phyloP scores from a whole-genome alignment of 2,888 invertebrate species.

The Machimus rusticus region DNA sequence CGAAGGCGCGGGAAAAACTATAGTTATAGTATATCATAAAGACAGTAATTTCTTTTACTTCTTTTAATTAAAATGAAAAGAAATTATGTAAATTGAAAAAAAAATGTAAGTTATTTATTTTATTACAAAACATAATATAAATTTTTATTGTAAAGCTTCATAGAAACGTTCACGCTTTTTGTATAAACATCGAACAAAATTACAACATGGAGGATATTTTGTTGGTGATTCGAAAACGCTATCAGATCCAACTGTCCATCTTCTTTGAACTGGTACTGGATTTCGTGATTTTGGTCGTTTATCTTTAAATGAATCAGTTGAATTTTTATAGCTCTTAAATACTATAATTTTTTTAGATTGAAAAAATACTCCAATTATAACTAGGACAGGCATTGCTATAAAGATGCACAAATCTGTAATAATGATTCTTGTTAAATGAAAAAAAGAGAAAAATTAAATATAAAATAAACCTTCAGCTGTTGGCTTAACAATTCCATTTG shows the following conservation, averaged over 20 bases:
- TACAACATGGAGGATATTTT: slow-evolving; percentile 49
- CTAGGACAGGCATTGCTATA: not conserved
- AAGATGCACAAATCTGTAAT: not conserved
- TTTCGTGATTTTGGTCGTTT: not conserved
- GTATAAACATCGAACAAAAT: not conserved
- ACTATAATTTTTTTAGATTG: not conserved
- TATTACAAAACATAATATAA: not conserved
- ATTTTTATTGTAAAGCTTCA: not conserved
- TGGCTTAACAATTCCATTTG: not conserved
- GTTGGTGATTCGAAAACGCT: slow-evolving; percentile 44
- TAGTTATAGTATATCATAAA: no score
- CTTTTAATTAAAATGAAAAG: no score
- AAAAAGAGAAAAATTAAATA: no score
- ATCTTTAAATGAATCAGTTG: not conserved
- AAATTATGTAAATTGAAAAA: no score
- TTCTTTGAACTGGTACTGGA: not conserved
- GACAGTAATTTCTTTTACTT: no score
- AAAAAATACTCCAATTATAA: not conserved
- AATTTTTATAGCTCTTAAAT: not conserved
- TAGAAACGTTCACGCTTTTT: not conserved
- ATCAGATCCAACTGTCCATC: slow-evolving; percentile 38
- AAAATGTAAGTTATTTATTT: not conserved
- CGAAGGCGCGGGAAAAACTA: no score
- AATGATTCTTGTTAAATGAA: not conserved
- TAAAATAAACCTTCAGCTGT: not conserved